A percentile compares a stretch with the other conserved stretches of the same genome.
These are phyloP conservation scores for Lissonota sp. DNA, from an alignment of 2,888 invertebrate genomes.

Conservation along the genomic window DNA sequence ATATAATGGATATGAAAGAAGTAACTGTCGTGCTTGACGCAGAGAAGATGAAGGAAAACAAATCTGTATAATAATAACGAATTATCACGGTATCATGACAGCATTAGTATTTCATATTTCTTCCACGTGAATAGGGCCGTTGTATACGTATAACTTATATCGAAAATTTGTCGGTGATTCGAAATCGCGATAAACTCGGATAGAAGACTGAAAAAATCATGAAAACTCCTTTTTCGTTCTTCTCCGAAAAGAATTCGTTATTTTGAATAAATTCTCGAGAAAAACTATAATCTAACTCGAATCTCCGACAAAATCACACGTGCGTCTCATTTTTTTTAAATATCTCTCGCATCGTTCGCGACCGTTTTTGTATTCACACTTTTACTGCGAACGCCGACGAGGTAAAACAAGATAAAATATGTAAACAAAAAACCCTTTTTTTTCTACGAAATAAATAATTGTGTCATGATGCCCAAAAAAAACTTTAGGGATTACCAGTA, in stretches of 20 bases:
- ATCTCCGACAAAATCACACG: slow-evolving; percentile 20
- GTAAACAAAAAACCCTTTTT: slow-evolving; percentile 28
- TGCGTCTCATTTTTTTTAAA: slow-evolving; percentile 34
- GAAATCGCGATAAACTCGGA: neutral
- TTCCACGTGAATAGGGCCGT: slow-evolving; percentile 62
- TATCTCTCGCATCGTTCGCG: slow-evolving; percentile 25
- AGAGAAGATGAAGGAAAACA: slow-evolving; percentile 40
- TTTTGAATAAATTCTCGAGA: slow-evolving; percentile 11
- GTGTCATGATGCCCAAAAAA: slow-evolving; percentile 63
- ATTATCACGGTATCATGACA: slow-evolving; percentile 68
- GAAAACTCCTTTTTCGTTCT: neutral
- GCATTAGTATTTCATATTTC: slow-evolving; percentile 60
- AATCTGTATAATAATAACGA: slow-evolving; percentile 55
- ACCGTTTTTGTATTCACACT: slow-evolving; percentile 34
- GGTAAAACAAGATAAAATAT: neutral
- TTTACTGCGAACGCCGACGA: slow-evolving; percentile 28
- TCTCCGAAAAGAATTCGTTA: slow-evolving; percentile 13
- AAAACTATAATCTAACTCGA: neutral
- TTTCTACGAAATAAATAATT: slow-evolving; percentile 54
- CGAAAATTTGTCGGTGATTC: slow-evolving; percentile 30
- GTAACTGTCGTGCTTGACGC: slow-evolving; percentile 61
- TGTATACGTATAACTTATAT: slow-evolving; percentile 34
- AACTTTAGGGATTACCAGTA: slow-evolving; percentile 60
- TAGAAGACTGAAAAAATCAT: neutral
- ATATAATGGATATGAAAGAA: slow-evolving; percentile 51